Evolutionary conservation across 2,888 invertebrate genomes (phyloP).

Genomic region (Steinernema hermaphroditum): DNA sequence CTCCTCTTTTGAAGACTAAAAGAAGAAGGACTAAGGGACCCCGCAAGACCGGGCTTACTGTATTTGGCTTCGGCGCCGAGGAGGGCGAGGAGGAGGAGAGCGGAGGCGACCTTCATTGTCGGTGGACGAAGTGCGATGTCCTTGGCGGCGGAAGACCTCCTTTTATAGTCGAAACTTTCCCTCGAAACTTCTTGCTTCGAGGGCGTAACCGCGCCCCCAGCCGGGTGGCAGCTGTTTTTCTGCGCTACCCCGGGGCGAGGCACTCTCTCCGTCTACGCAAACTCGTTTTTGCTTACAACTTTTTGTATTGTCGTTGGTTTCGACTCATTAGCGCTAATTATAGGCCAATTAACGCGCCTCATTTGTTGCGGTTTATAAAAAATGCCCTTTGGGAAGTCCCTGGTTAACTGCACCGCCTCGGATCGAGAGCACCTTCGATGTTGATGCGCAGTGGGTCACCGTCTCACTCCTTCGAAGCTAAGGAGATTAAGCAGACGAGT

Average conservation of each 20-base stretch:
- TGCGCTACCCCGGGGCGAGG: constrained; percentile 1
- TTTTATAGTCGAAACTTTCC: constrained; percentile 6
- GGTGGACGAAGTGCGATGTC: neutral
- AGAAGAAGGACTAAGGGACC: constrained; percentile 9
- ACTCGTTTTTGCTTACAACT: neutral
- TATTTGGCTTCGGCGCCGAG: neutral
- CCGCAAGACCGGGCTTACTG: neutral
- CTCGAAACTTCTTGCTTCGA: neutral
- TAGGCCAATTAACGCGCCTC: neutral
- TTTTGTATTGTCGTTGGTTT: neutral
- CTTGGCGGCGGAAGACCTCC: neutral
- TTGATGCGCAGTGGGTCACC: too few relatives aligned
- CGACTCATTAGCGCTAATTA: neutral
- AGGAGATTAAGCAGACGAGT: neutral
- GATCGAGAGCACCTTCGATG: too few relatives aligned
- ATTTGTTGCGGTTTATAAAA: neutral
- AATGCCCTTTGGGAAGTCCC: too few relatives aligned
- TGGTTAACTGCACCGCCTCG: too few relatives aligned
- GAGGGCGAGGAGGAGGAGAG: constrained; percentile 4
- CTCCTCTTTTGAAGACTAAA: constrained; percentile 39
- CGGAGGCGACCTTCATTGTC: neutral
- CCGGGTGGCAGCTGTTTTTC: constrained; percentile 4
- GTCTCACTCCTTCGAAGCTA: neutral
- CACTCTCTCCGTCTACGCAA: neutral
- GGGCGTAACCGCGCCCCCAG: constrained; percentile 8